Conservation (phyloP, 2,797 vertebrate species). For the Clarias fuscus region DNA sequence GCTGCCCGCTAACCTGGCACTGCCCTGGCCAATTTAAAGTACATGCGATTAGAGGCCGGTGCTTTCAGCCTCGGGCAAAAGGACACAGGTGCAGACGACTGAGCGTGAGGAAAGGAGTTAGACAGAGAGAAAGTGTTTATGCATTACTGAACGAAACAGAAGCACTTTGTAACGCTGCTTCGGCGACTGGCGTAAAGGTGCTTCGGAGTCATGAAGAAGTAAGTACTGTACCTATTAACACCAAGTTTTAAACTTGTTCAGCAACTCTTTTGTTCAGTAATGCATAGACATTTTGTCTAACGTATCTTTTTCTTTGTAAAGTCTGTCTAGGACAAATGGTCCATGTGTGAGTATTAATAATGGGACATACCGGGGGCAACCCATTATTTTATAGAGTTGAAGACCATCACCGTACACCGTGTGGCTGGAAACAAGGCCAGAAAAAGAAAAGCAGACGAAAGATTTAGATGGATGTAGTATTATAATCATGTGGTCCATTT, state of each 20-base stretch:
- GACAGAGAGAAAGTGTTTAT: slow-evolving; percentile 12
- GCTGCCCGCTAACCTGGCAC: slow-evolving; percentile 37
- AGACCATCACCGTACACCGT: not conserved
- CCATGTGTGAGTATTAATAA: not conserved
- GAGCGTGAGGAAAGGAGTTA: not conserved
- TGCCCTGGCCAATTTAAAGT: slow-evolving; percentile 44
- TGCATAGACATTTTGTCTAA: not conserved
- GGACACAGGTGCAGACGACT: slow-evolving; percentile 9
- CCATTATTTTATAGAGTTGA: not conserved
- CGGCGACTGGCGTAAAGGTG: not conserved
- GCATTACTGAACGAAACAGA: slow-evolving; percentile 9
- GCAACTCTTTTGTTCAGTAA: too few species aligned
- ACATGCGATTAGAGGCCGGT: slow-evolving; percentile 42
- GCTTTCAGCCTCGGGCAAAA: slow-evolving; percentile 29
- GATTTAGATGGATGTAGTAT: not conserved
- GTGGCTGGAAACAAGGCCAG: not conserved
- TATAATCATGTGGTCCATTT: not conserved
- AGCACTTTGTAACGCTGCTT: slow-evolving; percentile 37
- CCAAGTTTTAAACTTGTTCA: slow-evolving; percentile 5
- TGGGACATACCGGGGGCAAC: too few species aligned
- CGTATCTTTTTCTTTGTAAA: not conserved
- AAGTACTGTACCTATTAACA: slow-evolving; percentile 50
- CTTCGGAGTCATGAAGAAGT: slow-evolving; percentile 45
- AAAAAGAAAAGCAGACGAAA: not conserved
- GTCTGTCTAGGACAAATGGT: not conserved